Percentiles rank a stretch among this genome's conserved stretches.
These are phyloP conservation scores for Heliothis peltigera DNA, from an alignment of 2,888 invertebrate species.

Conservation along the genomic window DNA sequence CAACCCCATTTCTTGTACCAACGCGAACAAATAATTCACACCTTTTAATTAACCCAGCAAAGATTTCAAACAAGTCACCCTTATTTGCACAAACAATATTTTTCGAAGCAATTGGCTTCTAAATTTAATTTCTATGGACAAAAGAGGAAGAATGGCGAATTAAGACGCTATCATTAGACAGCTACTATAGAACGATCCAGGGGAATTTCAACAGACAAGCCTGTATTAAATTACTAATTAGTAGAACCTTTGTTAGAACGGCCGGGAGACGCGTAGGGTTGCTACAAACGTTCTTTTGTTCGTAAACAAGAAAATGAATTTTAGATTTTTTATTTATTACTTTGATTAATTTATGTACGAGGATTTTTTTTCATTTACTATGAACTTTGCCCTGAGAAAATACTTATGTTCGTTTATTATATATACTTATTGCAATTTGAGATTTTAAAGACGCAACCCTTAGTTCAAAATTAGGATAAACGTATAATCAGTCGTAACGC, in stretches of 20 bases:
- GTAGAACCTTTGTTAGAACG: slow-evolving; percentile 33
- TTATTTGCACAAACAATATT: slow-evolving; percentile 34
- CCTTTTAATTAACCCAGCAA: slow-evolving; percentile 10
- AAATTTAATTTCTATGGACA: slow-evolving; percentile 53
- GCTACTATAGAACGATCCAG: slow-evolving; percentile 30
- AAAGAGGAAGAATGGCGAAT: slow-evolving; percentile 48
- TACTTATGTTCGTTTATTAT: too few species aligned
- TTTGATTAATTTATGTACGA: too few species aligned
- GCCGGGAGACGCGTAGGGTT: slow-evolving; percentile 25
- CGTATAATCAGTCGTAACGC: slow-evolving; percentile 26
- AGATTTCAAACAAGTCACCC: slow-evolving; percentile 4
- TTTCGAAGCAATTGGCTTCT: slow-evolving; percentile 32
- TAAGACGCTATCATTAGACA: slow-evolving; percentile 54
- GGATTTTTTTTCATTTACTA: too few species aligned
- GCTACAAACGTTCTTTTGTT: not conserved
- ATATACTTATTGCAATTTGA: too few species aligned
- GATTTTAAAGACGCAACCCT: slow-evolving; percentile 25
- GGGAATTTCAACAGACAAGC: slow-evolving; percentile 36
- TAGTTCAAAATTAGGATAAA: slow-evolving; percentile 11
- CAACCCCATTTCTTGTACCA: not conserved
- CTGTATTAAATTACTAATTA: slow-evolving; percentile 61
- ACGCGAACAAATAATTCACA: not conserved
- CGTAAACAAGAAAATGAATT: not conserved
- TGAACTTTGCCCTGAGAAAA: too few species aligned
- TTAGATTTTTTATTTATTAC: too few species aligned